These are phyloP conservation scores for Hypanus sabinus DNA, from an alignment of 2,113 vertebrate species.

Conservation along the genomic window DNA sequence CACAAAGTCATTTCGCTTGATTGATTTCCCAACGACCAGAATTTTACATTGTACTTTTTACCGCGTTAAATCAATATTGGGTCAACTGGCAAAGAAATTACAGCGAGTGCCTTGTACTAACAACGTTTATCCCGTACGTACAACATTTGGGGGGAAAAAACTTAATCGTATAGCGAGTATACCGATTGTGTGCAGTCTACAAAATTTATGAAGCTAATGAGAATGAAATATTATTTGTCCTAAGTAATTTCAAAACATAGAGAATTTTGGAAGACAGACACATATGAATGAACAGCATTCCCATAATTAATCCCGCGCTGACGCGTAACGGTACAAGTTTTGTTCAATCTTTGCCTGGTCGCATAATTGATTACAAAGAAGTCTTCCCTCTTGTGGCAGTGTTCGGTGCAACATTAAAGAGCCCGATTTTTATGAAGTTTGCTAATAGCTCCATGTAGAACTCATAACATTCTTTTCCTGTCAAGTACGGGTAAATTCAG, in stretches of 20 bases:
- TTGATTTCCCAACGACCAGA: neutral
- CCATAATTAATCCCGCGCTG: neutral
- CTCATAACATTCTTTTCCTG: too few relatives aligned
- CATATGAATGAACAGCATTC: neutral
- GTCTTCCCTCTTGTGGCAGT: neutral
- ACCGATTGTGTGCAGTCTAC: neutral
- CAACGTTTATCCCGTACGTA: neutral
- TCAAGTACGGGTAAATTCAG: too few relatives aligned
- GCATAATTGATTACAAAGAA: neutral
- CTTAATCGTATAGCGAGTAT: neutral
- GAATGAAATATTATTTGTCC: neutral
- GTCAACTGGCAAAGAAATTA: neutral
- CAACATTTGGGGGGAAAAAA: neutral
- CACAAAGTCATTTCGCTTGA: neutral
- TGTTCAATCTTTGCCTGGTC: neutral
- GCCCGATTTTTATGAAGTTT: neutral
- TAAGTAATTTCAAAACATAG: neutral
- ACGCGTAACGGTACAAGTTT: neutral
- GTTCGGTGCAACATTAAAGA: neutral
- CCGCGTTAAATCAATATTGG: neutral
- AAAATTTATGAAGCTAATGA: neutral
- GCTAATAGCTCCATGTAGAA: too few relatives aligned
- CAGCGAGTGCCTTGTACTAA: neutral
- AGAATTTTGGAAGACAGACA: neutral
- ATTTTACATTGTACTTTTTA: slow-evolving; percentile 12